Evolutionary conservation across 1,140 invertebrate species (phyloP), one percentile per base, ranked within the genome.

Genomic region (Zaprionus lachaisei): DNA sequence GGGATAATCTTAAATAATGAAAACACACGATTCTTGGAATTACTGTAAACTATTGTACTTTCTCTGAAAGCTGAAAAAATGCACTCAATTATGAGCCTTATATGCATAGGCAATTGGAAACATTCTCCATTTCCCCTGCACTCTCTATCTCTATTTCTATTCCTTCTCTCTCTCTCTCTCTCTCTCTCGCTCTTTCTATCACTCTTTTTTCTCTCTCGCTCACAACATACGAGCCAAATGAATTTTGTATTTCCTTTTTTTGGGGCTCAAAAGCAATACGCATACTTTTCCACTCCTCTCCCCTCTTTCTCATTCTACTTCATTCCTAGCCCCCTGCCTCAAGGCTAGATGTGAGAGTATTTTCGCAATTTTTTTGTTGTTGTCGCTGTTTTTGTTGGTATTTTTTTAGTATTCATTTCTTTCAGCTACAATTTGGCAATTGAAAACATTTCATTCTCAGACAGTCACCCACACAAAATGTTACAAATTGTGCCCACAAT

Each of bases 401-500:
- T 51, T 41, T 65, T 66, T 47, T 69, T 55, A 41, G 54, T 71
- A 41, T 54, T 31, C 41, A 68, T 81, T 66, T 67, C 51, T 44
- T 71, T 63, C 51, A 65, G 58, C 34, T 66, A 70, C 64, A 81
- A 72, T 79, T 73, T 80, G 78, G 65, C 81, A 76, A 84, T 81
- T 84, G 78, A 87, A 89, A 79, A 66, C 57, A 76, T 84, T 86
- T 79, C 62, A 73, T 49, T 54, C 61, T 71, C 63, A 64, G 64
- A 68, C 63, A 68, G 55, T 57, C 71, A 66, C 66, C 66, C 76
- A 70, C 66, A 72, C 79, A 79, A 71, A 77, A 69, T 70, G 66
- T 24, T 71, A 76, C 60, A 72, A 82, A 83, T 83, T 83, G 81
- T 57, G 64, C 47, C 56, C 56, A 66, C 17, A 44, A 80, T 72